Evolutionary conservation across 35 echinoderm and acorn worm species (phyloP).

Genomic region (Lytechinus variegatus): DNA sequence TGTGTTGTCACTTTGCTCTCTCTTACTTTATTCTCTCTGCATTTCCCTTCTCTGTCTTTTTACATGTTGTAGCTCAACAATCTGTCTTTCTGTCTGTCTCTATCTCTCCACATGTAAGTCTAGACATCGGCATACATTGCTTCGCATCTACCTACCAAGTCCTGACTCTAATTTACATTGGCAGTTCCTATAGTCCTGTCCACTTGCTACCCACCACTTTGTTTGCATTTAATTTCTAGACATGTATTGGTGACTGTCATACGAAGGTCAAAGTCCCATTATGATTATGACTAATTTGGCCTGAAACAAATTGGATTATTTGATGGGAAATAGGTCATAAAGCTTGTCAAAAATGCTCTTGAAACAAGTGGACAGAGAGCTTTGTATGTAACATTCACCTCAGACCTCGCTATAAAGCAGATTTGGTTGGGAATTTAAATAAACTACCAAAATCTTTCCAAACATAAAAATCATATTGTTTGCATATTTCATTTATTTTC

Average conservation of each 20-base stretch:
- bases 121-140: not conserved
- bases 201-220: not conserved
- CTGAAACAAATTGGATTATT: not conserved
- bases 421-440: no score
- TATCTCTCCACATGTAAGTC: not conserved
- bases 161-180: not conserved
- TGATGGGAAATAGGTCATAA: not conserved
- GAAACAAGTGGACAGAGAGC: not conserved
- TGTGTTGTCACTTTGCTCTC: no score
- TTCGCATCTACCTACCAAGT: not conserved
- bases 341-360: not conserved
- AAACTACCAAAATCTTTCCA: no score
- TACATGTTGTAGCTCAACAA: no score
- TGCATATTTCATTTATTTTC: no score
- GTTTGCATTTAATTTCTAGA: not conserved
- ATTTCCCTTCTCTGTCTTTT: no score
- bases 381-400: not conserved
- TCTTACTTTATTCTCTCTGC: no score
- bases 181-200: not conserved
- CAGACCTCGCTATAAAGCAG: no score
- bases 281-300: conserved; percentile 19
- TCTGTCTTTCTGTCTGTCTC: no score
- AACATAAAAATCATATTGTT: no score
- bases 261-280: not conserved
- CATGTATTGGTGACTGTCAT: not conserved